Percentiles rank a stretch among this genome's conserved stretches.
phyloP scores from a whole-genome alignment of 1,140 invertebrate species.

The Diprion similis region DNA sequence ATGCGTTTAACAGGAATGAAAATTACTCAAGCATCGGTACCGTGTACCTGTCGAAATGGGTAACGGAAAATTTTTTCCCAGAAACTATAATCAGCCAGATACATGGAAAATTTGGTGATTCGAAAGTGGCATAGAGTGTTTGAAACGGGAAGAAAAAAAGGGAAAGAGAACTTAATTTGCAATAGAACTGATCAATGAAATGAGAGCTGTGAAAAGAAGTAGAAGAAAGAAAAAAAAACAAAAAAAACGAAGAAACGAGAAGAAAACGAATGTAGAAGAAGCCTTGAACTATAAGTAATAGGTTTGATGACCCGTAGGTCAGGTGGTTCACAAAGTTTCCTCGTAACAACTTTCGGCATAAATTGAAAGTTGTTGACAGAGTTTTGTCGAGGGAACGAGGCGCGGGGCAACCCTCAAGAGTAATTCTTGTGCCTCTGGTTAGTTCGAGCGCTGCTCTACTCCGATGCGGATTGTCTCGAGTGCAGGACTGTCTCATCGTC shows the following conservation, averaged over 20 bases:
- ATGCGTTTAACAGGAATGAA: no score
- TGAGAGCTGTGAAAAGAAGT: background rate
- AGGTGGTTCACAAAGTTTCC: conserved; percentile 34
- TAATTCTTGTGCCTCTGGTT: conserved; percentile 8
- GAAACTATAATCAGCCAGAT: no score
- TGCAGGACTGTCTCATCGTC: background rate
- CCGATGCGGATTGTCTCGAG: conserved; percentile 6
- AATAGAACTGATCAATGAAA: background rate
- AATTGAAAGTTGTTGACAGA: conserved; percentile 53
- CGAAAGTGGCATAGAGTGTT: no score
- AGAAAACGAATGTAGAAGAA: background rate
- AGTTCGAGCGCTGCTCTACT: background rate
- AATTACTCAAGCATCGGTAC: no score
- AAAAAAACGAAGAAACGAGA: background rate
- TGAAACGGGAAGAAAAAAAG: no score
- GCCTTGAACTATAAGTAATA: background rate
- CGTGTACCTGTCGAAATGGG: no score
- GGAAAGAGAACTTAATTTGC: no score
- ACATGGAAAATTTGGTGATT: no score
- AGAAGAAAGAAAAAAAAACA: background rate
- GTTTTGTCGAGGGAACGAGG: conserved; percentile 36
- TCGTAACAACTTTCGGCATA: conserved; percentile 49
- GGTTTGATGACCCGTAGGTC: background rate
- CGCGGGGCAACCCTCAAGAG: conserved; percentile 25
- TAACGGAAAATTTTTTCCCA: no score